A percentile compares a stretch with the other conserved stretches of the same genome.
phyloP scores from a whole-genome alignment of 92 coral and sea anemone genomes.

The Meandrina meandrites region DNA sequence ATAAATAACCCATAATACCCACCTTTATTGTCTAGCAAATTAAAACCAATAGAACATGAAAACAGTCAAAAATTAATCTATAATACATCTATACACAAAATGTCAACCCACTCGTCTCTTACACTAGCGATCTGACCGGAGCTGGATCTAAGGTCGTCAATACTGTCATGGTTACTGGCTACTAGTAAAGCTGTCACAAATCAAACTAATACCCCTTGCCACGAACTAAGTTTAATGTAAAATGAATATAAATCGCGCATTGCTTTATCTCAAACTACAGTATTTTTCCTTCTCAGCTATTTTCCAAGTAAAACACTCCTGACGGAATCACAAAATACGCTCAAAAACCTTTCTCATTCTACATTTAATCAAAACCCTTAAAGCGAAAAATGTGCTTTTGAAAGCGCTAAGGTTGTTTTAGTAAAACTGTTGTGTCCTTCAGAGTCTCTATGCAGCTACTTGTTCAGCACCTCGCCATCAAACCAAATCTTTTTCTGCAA shows the following conservation, averaged over 20 bases:
- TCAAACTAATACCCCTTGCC: background rate
- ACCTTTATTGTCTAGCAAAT: background rate
- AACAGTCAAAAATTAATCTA: background rate
- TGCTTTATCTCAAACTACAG: background rate
- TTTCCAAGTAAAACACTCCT: background rate
- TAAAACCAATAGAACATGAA: background rate
- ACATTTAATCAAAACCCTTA: background rate
- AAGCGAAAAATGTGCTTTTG: background rate
- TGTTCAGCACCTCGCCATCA: slow-evolving; percentile 48
- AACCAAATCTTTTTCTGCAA: slow-evolving; percentile 60
- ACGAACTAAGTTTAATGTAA: background rate
- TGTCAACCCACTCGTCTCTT: background rate
- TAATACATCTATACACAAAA: background rate
- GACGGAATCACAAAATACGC: background rate
- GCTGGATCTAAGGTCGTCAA: background rate
- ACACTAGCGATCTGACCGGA: too few relatives aligned
- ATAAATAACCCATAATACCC: background rate
- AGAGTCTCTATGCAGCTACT: background rate
- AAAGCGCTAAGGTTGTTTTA: background rate
- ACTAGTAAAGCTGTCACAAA: too few relatives aligned
- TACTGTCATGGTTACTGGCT: background rate
- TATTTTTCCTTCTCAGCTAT: background rate
- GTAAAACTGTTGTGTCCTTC: background rate
- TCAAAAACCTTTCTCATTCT: background rate
- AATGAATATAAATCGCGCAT: too few relatives aligned